Evolutionary conservation across 2,113 vertebrate genomes (phyloP), one percentile per base, ranked within the genome.

Genomic region (Reinhardtius hippoglossoides): DNA sequence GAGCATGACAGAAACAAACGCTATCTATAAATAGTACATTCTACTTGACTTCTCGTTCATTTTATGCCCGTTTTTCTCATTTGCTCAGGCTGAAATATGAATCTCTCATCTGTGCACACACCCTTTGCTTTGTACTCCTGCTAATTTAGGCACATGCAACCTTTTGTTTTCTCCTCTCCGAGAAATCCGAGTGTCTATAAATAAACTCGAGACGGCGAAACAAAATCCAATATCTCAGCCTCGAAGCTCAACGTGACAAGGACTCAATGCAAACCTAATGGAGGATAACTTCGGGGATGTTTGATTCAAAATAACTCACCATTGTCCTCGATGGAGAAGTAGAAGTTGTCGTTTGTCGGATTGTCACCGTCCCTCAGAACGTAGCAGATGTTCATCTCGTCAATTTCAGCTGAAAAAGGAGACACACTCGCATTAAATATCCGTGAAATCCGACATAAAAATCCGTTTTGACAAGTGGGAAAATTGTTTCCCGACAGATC

Each of bases 361-460:
- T 94, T 95, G 84, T 91, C 91, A 5, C 88, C 89, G 52, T 95
- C 86, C 37, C 86, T 94, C 84, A 97, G 88, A 79, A 96, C 65
- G 48, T 96, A 97, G 74, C 91, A 94, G 82, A 97, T 91, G 75
- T 89, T 95, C 94, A 95, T 94, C 44, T 96, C 95, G 67, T 96
- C 93, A 70, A 96, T 94, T 82, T 96, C 95, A 71, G 92, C 96
- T 96, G 82, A 67, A 88, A 89, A 76, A 78, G 14, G 14, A 74
- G 26, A 83, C 1, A 64, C 0, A 62, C 67, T 55, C 61, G 26
- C 10, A 58, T 82, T 82, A 10, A 87, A 62, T 69, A 64, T 55
- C n/a, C 14, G 69, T 27, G 26, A 44, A 8, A 42, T 2, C 5
- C 2, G 13, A 8, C 14, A 70, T 61, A 12, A 71, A 23, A 5